Conservation (phyloP, 2,113 vertebrate genomes). For the Tinamus guttatus region DNA sequence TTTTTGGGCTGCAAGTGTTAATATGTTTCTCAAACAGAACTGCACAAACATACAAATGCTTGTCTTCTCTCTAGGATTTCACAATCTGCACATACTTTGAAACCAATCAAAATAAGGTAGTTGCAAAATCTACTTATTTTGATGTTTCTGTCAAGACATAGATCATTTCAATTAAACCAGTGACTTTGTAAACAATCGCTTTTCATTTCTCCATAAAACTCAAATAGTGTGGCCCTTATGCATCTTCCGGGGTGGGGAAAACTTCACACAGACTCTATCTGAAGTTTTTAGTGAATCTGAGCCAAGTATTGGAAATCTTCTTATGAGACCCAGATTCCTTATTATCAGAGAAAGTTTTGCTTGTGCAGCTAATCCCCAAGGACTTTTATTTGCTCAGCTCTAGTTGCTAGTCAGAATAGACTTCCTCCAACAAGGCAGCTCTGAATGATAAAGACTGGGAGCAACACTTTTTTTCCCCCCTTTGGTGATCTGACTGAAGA, state of each 20-base stretch:
- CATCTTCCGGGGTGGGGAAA: not conserved
- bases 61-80: not conserved
- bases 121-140: not conserved
- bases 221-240: rapidly evolving
- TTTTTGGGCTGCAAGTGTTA: not conserved
- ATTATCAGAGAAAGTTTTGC: not conserved
- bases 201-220: not conserved
- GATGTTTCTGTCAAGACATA: not conserved
- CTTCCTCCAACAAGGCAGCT: not conserved
- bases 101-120: not conserved
- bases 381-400: not conserved
- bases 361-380: not conserved
- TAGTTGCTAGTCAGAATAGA: not conserved
- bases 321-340: not conserved
- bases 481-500: not conserved
- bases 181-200: not conserved
- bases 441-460: not conserved
- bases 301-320: not conserved
- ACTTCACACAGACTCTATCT: not conserved
- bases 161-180: not conserved
- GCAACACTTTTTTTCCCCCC: not conserved
- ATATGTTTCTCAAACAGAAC: not conserved
- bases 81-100: not conserved
- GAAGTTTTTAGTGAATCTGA: not conserved
- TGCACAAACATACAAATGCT: not conserved